Evolutionary conservation across 2,888 invertebrate genomes (phyloP).

Genomic region (Graphium colonna): DNA sequence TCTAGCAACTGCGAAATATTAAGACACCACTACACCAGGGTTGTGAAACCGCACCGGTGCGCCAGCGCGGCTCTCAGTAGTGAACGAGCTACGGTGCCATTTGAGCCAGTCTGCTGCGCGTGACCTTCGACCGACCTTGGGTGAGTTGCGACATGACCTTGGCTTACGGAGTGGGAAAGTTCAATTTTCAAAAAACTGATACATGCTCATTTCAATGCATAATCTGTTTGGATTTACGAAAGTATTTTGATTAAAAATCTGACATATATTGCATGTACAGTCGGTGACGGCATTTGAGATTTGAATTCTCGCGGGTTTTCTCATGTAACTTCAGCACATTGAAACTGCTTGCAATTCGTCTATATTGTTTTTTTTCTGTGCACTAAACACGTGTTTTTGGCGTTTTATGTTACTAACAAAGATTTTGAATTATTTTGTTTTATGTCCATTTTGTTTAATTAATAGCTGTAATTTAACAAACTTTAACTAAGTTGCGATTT

Average conservation of each 20-base stretch:
- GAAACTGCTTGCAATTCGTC: too few species aligned
- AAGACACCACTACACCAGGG: constrained; percentile 60
- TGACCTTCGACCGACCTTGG: constrained; percentile 61
- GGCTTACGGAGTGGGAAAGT: constrained; percentile 21
- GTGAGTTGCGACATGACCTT: constrained; percentile 63
- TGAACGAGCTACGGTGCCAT: constrained; percentile 54
- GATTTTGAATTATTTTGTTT: too few species aligned
- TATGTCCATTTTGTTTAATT: too few species aligned
- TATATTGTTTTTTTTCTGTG: too few species aligned
- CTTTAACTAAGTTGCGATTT: too few species aligned
- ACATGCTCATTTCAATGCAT: constrained; percentile 5
- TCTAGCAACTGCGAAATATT: constrained; percentile 56
- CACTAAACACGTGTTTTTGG: too few species aligned
- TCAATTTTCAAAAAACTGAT: constrained; percentile 13
- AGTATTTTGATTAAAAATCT: too few species aligned
- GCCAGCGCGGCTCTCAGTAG: constrained; percentile 58
- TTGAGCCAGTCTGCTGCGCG: constrained; percentile 56
- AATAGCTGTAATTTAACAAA: too few species aligned
- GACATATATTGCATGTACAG: too few species aligned
- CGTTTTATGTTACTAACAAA: too few species aligned
- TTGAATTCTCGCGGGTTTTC: constrained; percentile 9
- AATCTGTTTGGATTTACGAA: too few species aligned
- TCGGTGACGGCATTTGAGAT: constrained; percentile 8
- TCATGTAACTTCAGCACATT: too few species aligned
- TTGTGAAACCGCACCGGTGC: constrained; percentile 57